Evolutionary conservation across 2,113 vertebrate genomes (phyloP).

Genomic region (Spizaetus ornatus): DNA sequence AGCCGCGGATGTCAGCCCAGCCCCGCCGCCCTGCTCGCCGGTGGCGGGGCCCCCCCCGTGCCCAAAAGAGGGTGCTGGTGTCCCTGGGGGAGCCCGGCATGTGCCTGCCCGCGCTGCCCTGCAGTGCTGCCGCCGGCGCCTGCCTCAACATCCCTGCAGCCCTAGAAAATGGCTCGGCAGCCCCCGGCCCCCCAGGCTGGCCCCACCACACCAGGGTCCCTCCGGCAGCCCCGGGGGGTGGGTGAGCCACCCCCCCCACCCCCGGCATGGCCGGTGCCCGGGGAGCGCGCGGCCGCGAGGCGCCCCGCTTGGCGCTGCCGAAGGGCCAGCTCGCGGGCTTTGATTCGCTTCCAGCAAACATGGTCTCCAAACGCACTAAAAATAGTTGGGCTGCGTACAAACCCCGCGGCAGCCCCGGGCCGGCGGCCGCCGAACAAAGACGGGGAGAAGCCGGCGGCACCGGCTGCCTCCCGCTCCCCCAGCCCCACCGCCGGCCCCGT

Average conservation of each 20-base stretch:
- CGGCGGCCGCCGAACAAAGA: not conserved
- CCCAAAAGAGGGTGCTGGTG: not conserved
- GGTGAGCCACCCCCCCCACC: not conserved
- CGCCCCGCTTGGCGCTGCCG: not conserved
- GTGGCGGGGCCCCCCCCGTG: too few relatives aligned
- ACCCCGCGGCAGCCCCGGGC: not conserved
- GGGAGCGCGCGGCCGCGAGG: not conserved
- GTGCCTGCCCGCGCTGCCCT: not conserved
- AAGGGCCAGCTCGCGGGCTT: not conserved
- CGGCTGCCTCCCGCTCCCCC: not conserved
- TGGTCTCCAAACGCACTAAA: conserved; percentile 11
- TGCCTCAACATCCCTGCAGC: not conserved
- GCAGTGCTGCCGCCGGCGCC: not conserved
- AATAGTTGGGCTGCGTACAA: not conserved
- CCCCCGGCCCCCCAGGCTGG: not conserved
- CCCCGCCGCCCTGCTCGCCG: too few relatives aligned
- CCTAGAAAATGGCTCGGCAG: not conserved
- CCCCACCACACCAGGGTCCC: not conserved
- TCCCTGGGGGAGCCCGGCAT: not conserved
- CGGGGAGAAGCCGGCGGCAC: not conserved
- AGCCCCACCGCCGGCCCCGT: not conserved
- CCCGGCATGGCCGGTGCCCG: not conserved
- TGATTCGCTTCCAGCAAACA: not conserved
- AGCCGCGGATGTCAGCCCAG: too few relatives aligned
- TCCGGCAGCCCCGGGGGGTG: not conserved